A percentile compares a stretch with the other conserved stretches of the same genome.
These are phyloP conservation scores for Campaea margaritaria DNA, from an alignment of 2,888 invertebrate species.

Conservation along the genomic window DNA sequence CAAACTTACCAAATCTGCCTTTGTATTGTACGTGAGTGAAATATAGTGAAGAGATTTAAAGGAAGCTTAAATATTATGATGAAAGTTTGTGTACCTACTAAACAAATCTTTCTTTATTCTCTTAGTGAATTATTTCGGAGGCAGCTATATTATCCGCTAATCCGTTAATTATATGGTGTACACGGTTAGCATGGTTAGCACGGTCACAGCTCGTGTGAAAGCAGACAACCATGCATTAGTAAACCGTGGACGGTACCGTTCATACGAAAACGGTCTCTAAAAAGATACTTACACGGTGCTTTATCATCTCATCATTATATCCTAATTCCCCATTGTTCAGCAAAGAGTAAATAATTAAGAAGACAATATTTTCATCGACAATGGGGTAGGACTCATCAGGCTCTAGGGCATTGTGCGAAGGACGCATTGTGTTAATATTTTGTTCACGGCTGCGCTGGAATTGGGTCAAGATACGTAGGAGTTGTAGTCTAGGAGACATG, in stretches of 20 bases:
- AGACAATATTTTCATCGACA: constrained; percentile 12
- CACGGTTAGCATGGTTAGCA: too few relatives aligned
- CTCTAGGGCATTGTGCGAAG: constrained; percentile 21
- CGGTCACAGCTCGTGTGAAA: too few relatives aligned
- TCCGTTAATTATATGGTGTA: too few relatives aligned
- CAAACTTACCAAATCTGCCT: constrained; percentile 31
- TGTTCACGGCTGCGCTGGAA: constrained; percentile 26
- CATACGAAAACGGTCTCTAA: too few relatives aligned
- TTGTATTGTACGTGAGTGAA: constrained; percentile 34
- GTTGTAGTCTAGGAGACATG: constrained; percentile 16
- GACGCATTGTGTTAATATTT: constrained; percentile 24
- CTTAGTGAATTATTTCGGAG: too few relatives aligned
- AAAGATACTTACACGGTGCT: too few relatives aligned
- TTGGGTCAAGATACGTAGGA: constrained; percentile 27
- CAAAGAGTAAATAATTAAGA: constrained; percentile 8
- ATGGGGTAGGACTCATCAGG: constrained; percentile 7
- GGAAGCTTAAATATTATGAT: constrained; percentile 5
- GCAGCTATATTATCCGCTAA: too few relatives aligned
- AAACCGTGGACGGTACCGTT: too few relatives aligned
- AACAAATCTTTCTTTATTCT: too few relatives aligned
- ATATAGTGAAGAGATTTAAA: constrained; percentile 15
- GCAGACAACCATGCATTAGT: too few relatives aligned
- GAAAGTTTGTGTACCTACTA: too few relatives aligned
- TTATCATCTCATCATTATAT: not conserved
- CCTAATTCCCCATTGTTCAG: not conserved